Evolutionary conservation across 2,113 vertebrate species (phyloP), one percentile per base, ranked within the genome.

Genomic region (Corvus hawaiiensis): DNA sequence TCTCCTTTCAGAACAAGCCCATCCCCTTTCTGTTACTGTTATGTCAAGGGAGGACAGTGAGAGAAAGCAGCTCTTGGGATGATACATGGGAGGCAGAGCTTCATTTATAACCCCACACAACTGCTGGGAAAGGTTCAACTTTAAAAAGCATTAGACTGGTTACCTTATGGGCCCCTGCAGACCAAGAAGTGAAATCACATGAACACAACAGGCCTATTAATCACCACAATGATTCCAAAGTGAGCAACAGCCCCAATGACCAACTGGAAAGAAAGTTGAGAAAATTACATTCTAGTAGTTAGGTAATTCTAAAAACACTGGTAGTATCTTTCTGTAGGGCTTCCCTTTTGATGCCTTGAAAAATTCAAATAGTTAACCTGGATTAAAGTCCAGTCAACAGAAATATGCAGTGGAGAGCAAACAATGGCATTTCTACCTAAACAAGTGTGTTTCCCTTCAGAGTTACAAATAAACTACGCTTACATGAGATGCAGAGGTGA

Each of bases 21-120:
- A 96, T 89, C 97, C 96, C 94, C 94, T 97, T 91, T 86, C 66
- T 91, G 90, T 92, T 81, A 39, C 94, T 86, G 91, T 88, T 87
- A 88, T 93, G 97, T 97, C 97, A 97, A 86, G 96, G 95, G 64
- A 93, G 97, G 97, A 98, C 96, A 97, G 94, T 96, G 97, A 98
- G 75, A 97, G 91, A 98, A 98, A 97, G 87, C 97, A 98, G 97
- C 94, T 97, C 96, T 95, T 95, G 90, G 96, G 95, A 97, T 94
- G 94, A 97, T 97, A 91, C 96, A 96, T 97, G 93, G 87, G 88
- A 96, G 85, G 93, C 93, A 97, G 91, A 27, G 79, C 96, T 97
- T 98, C 94, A 97, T 96, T 94, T 97, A 96, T 97, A 97, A 98
- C 95, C 95, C 93, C 95, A 94, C 94, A 95, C 95, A 94, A 94